Evolutionary conservation across 2,113 vertebrate genomes (phyloP), one percentile per base, ranked within the genome.

Genomic region (Chaenocephalus aceratus): DNA sequence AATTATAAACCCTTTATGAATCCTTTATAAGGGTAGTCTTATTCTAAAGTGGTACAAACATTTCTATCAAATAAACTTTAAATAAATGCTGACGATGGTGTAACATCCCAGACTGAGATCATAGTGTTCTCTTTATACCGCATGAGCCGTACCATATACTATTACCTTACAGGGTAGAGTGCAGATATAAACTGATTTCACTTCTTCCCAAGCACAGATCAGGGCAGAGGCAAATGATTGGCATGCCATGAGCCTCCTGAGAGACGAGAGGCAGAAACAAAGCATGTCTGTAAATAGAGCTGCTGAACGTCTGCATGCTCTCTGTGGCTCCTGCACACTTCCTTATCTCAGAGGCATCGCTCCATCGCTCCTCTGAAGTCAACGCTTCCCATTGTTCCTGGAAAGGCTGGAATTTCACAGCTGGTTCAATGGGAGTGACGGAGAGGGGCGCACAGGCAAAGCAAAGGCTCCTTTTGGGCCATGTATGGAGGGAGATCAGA

Each of bases 261-360:
- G 60, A 84, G 77, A 91, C 91, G 89, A 88, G 87, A 77, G 80
- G 71, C 60, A 66, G 82, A 91, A 89, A 92, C 85, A 91, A 90
- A 89, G 82, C 62, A 1, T 7, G 84, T 90, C 91, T 92, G 91
- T 91, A 91, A 91, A 91, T 91, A 93, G 91, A 72, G 66, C 78
- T 9, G 72, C 70, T 51, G 59, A 60, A 58, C 10, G 80, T 86
- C 86, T 86, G 80, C 51, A 54, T 13, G 71, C 65, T 82, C 75
- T 49, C 68, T 1, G n/a, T 75, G 84, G 90, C 89, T 91, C 88
- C 86, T 78, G 86, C 85, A 75, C n/a, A 82, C 88, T 93, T 92
- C 90, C 91, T 90, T 89, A 91, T 93, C 90, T 73, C 72, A 80
- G 78, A 84, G 75, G 65, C 88, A 89, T 89, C 84, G 60, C 67